Evolutionary conservation across 2,113 vertebrate genomes (phyloP).

Genomic region (Ageneiosus marmoratus): DNA sequence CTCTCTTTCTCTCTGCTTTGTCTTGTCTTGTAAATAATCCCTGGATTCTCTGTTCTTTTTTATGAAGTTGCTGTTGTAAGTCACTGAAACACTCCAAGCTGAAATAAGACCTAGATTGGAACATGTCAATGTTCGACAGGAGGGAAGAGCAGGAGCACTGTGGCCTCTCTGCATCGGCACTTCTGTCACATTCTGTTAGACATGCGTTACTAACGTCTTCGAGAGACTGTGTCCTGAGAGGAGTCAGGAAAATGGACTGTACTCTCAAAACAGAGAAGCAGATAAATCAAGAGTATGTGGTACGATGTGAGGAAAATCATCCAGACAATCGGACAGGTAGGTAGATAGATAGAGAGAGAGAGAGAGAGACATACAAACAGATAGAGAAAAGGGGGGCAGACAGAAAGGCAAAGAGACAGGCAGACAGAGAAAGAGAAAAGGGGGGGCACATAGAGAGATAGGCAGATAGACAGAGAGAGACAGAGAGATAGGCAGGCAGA

Average conservation of each 20-base stretch:
- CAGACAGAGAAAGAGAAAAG: neutral
- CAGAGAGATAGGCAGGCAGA: too few relatives aligned
- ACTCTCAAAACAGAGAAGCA: neutral
- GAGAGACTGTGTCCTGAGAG: neutral
- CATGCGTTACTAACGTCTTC: neutral
- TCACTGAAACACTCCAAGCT: neutral
- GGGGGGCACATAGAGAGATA: too few relatives aligned
- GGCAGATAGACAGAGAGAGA: too few relatives aligned
- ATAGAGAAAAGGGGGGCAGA: neutral
- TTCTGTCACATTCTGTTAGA: neutral
- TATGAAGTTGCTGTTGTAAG: neutral
- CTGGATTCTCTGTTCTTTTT: neutral
- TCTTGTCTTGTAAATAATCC: too few relatives aligned
- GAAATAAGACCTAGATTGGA: neutral
- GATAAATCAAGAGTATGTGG: neutral
- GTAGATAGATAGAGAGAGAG: neutral
- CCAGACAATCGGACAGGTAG: neutral
- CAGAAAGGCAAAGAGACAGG: neutral
- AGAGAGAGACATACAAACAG: neutral
- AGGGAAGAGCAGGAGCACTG: neutral
- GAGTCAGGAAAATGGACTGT: neutral
- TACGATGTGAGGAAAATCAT: neutral
- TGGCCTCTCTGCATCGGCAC: neutral
- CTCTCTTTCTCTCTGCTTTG: neutral
- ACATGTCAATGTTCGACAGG: neutral